phyloP scores from a whole-genome alignment of 2,888 invertebrate genomes.

The Hirudinaria manillensis region DNA sequence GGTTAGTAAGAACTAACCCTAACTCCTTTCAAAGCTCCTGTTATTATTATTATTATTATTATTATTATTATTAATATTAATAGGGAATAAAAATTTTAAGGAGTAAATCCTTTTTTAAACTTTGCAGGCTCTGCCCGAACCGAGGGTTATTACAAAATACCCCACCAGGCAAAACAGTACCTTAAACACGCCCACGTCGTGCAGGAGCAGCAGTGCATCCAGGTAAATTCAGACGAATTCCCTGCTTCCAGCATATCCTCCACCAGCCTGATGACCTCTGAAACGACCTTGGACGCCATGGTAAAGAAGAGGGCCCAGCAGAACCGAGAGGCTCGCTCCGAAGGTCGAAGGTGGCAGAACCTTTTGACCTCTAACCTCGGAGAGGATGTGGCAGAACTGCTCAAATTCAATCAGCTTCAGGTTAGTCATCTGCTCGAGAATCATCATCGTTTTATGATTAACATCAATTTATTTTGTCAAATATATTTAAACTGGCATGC shows the following conservation, averaged over 20 bases:
- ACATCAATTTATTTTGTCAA: not conserved
- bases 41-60: not conserved
- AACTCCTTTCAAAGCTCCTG: too few species aligned
- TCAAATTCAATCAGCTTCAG: constrained; percentile 91
- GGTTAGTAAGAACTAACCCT: not conserved
- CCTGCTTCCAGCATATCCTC: constrained; percentile 5
- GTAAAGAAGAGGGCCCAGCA: constrained; percentile 51
- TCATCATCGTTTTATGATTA: not conserved
- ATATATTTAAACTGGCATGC: not conserved
- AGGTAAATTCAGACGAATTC: not conserved
- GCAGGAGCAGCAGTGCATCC: constrained; percentile 12
- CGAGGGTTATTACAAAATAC: constrained; percentile 65
- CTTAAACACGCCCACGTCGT: constrained; percentile 37
- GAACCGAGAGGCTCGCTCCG: constrained; percentile 88
- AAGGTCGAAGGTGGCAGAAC: constrained; percentile 71
- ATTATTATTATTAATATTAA: not conserved
- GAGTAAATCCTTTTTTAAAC: not conserved
- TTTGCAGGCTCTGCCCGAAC: constrained; percentile 76
- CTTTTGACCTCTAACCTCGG: constrained; percentile 72
- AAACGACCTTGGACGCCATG: constrained; percentile 22
- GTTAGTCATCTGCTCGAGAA: constrained; percentile 49
- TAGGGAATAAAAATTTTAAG: not conserved
- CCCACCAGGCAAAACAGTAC: constrained; percentile 68
- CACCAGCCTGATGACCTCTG: not conserved
- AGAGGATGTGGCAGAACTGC: constrained; percentile 70